A percentile compares a stretch with the other conserved stretches of the same genome.
Evolutionary conservation across 2,113 vertebrate species (phyloP).

Genomic region (Rafetus swinhoei): DNA sequence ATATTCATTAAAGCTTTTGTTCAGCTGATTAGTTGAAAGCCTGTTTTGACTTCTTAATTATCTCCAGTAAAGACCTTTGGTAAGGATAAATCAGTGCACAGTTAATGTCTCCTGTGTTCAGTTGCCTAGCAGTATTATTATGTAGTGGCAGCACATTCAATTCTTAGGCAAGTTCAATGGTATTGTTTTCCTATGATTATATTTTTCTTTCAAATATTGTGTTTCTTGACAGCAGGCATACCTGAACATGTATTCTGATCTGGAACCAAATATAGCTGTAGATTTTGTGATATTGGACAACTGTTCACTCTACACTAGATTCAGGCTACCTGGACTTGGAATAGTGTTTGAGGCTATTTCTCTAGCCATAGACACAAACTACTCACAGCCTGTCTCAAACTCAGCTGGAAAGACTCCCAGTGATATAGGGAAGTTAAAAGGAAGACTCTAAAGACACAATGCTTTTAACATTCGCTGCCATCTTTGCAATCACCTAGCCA

Average conservation of each 20-base stretch:
- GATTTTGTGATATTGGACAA: neutral
- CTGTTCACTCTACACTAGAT: neutral
- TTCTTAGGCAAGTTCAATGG: neutral
- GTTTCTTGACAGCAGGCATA: neutral
- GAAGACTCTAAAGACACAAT: neutral
- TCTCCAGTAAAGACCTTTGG: neutral
- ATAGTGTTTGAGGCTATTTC: neutral
- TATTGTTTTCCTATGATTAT: neutral
- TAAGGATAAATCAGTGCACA: neutral
- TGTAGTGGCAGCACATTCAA: neutral
- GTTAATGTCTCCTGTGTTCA: neutral
- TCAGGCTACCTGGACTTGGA: neutral
- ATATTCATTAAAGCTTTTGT: neutral
- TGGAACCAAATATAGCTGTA: neutral
- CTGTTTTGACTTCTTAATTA: slow-evolving; percentile 6
- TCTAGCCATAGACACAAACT: neutral
- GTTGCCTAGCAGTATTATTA: neutral
- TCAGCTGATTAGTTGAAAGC: neutral
- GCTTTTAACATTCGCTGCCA: neutral
- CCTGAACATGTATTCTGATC: neutral
- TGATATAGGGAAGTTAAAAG: neutral
- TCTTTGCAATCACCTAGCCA: neutral
- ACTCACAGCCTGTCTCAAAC: neutral
- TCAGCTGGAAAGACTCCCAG: neutral
- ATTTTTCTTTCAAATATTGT: neutral